A percentile compares a stretch with the other conserved stretches of the same genome.
phyloP scores from a whole-genome alignment of 2,888 invertebrate species.

The Scelioninae gen. 1 region DNA sequence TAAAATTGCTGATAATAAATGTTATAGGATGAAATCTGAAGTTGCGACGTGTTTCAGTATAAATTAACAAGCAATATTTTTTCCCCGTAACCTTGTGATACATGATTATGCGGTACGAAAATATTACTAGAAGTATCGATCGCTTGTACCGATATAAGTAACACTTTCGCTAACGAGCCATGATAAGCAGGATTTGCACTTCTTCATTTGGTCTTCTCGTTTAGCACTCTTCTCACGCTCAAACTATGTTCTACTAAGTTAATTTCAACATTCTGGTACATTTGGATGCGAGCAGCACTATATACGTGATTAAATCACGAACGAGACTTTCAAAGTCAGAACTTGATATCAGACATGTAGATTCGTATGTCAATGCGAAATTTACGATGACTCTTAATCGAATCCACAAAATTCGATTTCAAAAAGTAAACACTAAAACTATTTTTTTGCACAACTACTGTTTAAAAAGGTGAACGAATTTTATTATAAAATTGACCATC shows the following conservation, averaged over 20 bases:
- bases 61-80: conserved; percentile 8
- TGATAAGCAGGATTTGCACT: conserved; percentile 59
- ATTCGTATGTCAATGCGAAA: conserved; percentile 64
- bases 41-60: neutral
- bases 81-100: neutral
- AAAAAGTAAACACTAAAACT: conserved; percentile 38
- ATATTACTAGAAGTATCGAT: conserved; percentile 35
- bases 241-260: conserved; percentile 64
- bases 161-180: conserved; percentile 66
- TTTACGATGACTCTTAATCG: conserved; percentile 59
- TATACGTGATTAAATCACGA: conserved; percentile 68
- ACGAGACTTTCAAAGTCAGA: conserved; percentile 64
- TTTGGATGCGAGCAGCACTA: conserved; percentile 53
- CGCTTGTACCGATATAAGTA: conserved; percentile 46
- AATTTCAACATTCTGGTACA: conserved; percentile 65
- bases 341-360: conserved; percentile 63
- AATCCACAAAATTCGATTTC: conserved; percentile 51
- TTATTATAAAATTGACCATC: conserved; percentile 22
- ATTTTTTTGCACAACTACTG: conserved; percentile 8
- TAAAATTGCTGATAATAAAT: neutral
- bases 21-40: no score
- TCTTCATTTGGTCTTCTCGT: conserved; percentile 53
- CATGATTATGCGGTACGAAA: conserved; percentile 26
- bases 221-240: conserved; percentile 68
- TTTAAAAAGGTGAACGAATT: conserved; percentile 17